A percentile compares a stretch with the other conserved stretches of the same genome.
phyloP scores from a whole-genome alignment of 1,140 invertebrate genomes.

The Vollenhovia emeryi region DNA sequence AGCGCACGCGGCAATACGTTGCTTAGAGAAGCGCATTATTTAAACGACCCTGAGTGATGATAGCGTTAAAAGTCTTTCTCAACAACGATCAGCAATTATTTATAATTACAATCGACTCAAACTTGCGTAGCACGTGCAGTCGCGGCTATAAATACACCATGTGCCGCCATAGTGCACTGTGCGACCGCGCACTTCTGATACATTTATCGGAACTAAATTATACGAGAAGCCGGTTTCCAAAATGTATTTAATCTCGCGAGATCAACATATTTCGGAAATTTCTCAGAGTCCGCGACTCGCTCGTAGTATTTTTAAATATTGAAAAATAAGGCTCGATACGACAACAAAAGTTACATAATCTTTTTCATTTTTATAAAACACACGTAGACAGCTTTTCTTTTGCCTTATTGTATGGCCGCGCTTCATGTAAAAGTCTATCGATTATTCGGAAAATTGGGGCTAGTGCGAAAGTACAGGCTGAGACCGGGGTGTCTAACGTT shows the following conservation, averaged over 20 bases:
- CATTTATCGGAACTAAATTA: background rate
- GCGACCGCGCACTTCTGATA: constrained; percentile 5
- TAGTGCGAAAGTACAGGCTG: too few species aligned
- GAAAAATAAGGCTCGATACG: background rate
- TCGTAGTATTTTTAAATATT: background rate
- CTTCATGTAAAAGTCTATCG: background rate
- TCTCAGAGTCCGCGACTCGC: background rate
- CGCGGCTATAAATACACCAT: background rate
- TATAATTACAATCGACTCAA: constrained; percentile 39
- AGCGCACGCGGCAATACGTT: background rate
- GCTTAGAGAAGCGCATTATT: background rate
- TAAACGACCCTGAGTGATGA: constrained; percentile 7
- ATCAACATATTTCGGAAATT: background rate
- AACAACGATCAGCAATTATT: constrained; percentile 33
- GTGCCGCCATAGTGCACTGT: constrained; percentile 16
- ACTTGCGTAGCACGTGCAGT: background rate
- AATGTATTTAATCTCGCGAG: too few species aligned
- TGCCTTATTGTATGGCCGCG: background rate
- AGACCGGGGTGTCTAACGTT: too few species aligned
- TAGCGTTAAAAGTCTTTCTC: constrained; percentile 1
- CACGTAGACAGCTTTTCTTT: background rate
- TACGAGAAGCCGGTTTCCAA: too few species aligned
- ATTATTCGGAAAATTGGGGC: background rate
- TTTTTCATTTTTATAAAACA: background rate
- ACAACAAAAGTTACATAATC: background rate